phyloP scores from a whole-genome alignment of 2,888 invertebrate genomes.

The Cantharis rustica region DNA sequence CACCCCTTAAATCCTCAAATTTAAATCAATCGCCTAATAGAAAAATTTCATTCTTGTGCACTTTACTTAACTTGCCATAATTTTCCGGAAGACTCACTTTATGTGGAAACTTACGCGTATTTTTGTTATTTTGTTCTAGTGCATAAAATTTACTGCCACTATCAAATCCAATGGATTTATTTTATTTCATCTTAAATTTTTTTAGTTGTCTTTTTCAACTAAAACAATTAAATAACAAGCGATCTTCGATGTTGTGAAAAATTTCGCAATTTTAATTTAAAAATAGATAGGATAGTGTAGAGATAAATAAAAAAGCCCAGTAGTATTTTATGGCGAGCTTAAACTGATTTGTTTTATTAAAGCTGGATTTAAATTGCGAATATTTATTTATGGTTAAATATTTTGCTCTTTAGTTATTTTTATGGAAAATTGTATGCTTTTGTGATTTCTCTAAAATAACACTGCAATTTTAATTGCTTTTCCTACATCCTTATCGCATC shows the following conservation, averaged over 20 bases:
- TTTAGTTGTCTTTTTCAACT: not conserved
- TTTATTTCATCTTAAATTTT: not conserved
- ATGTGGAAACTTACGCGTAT: constrained; percentile 1
- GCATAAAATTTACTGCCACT: constrained; percentile 3
- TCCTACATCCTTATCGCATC: not conserved
- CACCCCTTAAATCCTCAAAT: constrained; percentile 20
- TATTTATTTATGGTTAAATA: not conserved
- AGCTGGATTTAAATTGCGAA: not conserved
- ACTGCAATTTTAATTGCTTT: not conserved
- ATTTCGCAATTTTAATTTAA: not conserved
- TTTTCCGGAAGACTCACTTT: constrained; percentile 2
- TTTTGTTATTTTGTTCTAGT: not conserved
- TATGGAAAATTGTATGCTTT: not conserved
- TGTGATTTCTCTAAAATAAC: not conserved
- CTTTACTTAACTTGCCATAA: constrained; percentile 6
- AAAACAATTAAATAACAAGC: not conserved
- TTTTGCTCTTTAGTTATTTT: not conserved
- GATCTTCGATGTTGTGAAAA: not conserved
- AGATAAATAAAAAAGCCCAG: not conserved
- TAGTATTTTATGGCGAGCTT: not conserved
- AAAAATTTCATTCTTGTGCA: constrained; percentile 19
- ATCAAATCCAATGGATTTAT: not conserved
- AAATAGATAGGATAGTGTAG: not conserved
- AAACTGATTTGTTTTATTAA: not conserved
- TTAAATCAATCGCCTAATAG: constrained; percentile 29